Evolutionary conservation across 2,113 vertebrate genomes (phyloP).

Genomic region (Albula glossodonta): DNA sequence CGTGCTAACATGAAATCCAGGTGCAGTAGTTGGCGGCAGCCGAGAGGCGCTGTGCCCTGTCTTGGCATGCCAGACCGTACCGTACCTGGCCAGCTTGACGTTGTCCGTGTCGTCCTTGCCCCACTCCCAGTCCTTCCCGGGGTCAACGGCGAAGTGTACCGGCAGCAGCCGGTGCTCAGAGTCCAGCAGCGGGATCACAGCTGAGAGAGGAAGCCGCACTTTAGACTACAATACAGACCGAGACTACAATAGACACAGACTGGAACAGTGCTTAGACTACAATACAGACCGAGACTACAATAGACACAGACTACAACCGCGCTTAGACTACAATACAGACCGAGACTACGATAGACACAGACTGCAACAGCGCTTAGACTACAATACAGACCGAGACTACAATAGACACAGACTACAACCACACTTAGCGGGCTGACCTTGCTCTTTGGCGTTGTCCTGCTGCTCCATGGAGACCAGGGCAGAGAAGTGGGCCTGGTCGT

Average conservation of each 20-base stretch:
- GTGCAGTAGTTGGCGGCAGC: too few relatives aligned
- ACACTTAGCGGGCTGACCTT: conserved; percentile 70
- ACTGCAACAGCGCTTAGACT: neutral
- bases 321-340: neutral
- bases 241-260: neutral
- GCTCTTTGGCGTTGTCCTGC: conserved; percentile 85
- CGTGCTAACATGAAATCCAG: too few relatives aligned
- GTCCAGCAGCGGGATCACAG: conserved; percentile 93
- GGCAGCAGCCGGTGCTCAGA: conserved; percentile 95
- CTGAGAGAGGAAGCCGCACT: conserved; percentile 53
- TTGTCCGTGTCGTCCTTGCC: conserved; percentile 89
- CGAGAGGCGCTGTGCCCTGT: too few relatives aligned
- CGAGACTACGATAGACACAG: neutral
- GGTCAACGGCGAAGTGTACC: conserved; percentile 94
- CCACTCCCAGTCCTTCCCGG: conserved; percentile 95
- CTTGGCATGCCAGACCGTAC: neutral
- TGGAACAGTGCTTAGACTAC: neutral
- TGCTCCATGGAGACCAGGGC: conserved; percentile 98
- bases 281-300: neutral
- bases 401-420: too few relatives aligned
- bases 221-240: neutral
- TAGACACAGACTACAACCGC: too few relatives aligned
- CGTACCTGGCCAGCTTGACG: conserved; percentile 85
- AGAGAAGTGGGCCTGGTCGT: conserved; percentile 96
- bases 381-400: neutral